phyloP scores from a whole-genome alignment of 2,888 invertebrate species.

The Drosophila macrospina region DNA sequence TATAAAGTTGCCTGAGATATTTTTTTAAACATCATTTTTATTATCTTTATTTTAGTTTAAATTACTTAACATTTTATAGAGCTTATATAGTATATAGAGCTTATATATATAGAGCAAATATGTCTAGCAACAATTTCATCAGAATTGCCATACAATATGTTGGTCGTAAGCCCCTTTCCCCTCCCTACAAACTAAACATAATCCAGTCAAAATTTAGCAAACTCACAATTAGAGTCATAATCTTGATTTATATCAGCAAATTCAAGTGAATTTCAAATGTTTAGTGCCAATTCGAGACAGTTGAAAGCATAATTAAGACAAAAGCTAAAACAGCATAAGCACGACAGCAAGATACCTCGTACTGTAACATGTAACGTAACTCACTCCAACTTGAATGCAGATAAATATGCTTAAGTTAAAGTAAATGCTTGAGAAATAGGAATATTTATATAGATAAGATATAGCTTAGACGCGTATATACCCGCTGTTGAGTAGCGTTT shows the following conservation, averaged over 20 bases:
- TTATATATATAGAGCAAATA: not conserved
- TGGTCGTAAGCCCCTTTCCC: not conserved
- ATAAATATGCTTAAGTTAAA: too few species aligned
- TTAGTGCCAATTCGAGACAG: conserved; percentile 36
- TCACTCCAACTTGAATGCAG: too few species aligned
- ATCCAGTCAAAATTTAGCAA: not conserved
- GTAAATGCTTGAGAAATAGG: too few species aligned
- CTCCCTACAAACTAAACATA: conserved; percentile 4
- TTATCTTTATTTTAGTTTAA: too few species aligned
- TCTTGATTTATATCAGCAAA: conserved; percentile 21
- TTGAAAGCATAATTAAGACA: conserved; percentile 17
- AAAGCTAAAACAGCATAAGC: conserved; percentile 5
- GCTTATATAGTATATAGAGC: not conserved
- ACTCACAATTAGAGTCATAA: conserved; percentile 22
- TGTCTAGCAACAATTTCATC: not conserved
- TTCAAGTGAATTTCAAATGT: conserved; percentile 44
- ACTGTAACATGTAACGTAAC: not conserved
- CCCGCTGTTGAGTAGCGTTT: not conserved
- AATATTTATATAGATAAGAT: too few species aligned
- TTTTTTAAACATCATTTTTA: too few species aligned
- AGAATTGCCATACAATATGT: conserved; percentile 1
- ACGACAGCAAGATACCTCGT: conserved; percentile 12
- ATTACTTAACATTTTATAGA: not conserved
- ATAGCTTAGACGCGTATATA: not conserved
- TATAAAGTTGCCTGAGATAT: too few species aligned